Percentiles rank a stretch among this genome's conserved stretches.
These are phyloP conservation scores for Gymnobelideus leadbeateri DNA, from an alignment of 2,113 vertebrate species.

Conservation along the genomic window DNA sequence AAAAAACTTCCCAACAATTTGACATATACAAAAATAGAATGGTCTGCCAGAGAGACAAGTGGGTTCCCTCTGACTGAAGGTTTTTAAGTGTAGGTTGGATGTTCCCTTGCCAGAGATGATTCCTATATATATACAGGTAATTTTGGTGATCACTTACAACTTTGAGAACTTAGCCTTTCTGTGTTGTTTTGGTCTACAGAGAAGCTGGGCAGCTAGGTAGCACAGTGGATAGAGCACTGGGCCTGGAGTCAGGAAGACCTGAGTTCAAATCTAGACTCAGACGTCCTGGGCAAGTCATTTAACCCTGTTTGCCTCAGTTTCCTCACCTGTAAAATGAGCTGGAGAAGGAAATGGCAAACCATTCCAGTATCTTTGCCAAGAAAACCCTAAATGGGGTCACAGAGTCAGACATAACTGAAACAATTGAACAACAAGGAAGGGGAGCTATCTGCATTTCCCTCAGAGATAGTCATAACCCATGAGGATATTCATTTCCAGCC, in stretches of 20 bases:
- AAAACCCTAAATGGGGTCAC: neutral
- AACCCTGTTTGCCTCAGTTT: neutral
- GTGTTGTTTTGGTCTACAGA: neutral
- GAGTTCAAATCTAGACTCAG: neutral
- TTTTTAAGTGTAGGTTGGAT: neutral
- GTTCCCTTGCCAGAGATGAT: neutral
- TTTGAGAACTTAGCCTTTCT: neutral
- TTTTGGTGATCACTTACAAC: neutral
- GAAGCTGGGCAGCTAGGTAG: neutral
- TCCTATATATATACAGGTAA: too few species aligned
- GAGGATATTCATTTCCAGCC: neutral
- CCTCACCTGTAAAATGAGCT: neutral
- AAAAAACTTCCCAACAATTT: neutral
- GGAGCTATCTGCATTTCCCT: neutral
- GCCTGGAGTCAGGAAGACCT: neutral
- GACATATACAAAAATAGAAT: neutral
- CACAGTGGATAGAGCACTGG: neutral
- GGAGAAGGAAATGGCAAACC: neutral
- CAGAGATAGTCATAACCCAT: neutral
- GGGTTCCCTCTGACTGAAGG: neutral
- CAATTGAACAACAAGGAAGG: neutral
- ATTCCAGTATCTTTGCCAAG: neutral
- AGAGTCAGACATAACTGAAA: neutral
- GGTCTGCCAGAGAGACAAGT: neutral
- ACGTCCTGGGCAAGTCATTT: neutral